Evolutionary conservation across 2,113 vertebrate genomes (phyloP), one percentile per base, ranked within the genome.

Genomic region (Myanophis thanlyinensis): DNA sequence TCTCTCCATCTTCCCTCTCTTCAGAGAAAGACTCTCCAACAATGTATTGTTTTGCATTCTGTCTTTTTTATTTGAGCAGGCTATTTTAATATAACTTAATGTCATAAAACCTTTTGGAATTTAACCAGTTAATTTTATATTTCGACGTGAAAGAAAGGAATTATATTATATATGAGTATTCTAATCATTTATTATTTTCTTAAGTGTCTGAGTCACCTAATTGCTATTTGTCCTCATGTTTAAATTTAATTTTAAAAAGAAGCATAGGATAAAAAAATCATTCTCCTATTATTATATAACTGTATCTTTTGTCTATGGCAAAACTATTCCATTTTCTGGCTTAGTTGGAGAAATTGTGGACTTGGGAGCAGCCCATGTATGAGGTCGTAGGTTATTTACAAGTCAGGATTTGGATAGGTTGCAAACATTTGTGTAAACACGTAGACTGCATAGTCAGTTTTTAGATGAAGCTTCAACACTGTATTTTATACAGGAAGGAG

Each of bases 321-420:
- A 89, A 97, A 94, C 23, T 25, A 59, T 30, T 47, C 54, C 80
- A 46, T 80, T 93, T 85, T 94, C 95, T 96, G 96, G 95, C 96
- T 93, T 87, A 93, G 89, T 93, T 88, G 67, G 54, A 93, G 94
- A 53, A 91, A 93, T 92, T 95, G 94, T 94, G 49, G 53, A 85
- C 90, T 96, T 93, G 88, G 94, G 91, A 95, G 93, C 87, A 95
- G 47, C 85, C 73, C 84, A 73, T 91, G 94, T 93, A 91, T 93
- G 91, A 93, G 95, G 95, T 92, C 94, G 94, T 95, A 95, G 94
- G 91, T 95, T 95, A 30, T 95, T 89, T 92, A 94, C 92, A 92
- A 96, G 93, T 93, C 94, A 95, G 95, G 94, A 96, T 93, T 94
- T 95, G 96, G 95, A 96, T 94, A 62, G 90, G 92, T 94, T 97